Percentiles rank a stretch among this genome's conserved stretches.
Conservation (phyloP, 2,888 invertebrate genomes). For the Andrena minutula region DNA sequence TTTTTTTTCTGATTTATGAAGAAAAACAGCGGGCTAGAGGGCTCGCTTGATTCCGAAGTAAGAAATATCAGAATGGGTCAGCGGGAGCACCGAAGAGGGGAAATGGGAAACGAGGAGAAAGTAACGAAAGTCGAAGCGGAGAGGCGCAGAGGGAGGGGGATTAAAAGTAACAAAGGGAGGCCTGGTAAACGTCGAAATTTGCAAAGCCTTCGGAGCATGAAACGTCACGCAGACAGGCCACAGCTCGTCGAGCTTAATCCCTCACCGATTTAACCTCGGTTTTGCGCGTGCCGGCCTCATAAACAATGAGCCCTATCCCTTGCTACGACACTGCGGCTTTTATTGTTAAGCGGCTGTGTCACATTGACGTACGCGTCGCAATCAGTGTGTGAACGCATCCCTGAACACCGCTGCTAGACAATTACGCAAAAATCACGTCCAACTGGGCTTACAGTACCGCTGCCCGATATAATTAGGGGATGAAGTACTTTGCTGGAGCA, state of each 20-base stretch:
- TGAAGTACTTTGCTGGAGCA: no score
- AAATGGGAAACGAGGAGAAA: neutral
- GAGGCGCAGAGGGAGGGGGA: neutral
- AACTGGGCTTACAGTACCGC: no score
- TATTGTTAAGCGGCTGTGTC: constrained; percentile 34
- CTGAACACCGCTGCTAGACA: neutral
- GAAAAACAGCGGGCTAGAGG: no score
- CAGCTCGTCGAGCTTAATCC: constrained; percentile 65
- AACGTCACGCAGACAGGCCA: constrained; percentile 65
- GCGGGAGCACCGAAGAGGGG: no score
- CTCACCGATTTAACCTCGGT: constrained; percentile 66
- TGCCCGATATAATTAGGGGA: no score
- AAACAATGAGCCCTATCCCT: constrained; percentile 44
- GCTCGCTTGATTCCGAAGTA: no score
- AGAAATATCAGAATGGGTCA: no score
- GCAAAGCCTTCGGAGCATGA: constrained; percentile 60
- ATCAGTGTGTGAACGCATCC: constrained; percentile 1
- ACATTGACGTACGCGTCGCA: constrained; percentile 26
- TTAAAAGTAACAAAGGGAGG: constrained; percentile 12
- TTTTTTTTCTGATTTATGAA: no score
- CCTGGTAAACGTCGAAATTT: constrained; percentile 51
- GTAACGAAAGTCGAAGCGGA: neutral
- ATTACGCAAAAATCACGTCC: neutral
- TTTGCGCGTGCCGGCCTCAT: constrained; percentile 51
- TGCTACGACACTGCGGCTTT: constrained; percentile 34